Base-by-base conservation (phyloP, 2,113 vertebrate genomes). In the Marcusenius ussheri region DNA sequence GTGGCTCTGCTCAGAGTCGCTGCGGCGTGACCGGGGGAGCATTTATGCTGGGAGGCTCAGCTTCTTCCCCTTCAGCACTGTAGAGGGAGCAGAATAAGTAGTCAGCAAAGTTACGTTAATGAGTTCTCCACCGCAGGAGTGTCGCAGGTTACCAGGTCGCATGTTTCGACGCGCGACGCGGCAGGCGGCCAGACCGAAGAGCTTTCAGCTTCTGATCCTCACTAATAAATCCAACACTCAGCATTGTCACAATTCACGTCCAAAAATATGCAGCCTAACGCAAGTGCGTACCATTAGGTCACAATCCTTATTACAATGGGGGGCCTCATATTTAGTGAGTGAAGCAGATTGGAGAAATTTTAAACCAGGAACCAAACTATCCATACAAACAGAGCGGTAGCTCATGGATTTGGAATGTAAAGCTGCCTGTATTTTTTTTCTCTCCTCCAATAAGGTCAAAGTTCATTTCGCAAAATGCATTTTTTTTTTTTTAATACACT, bases 31-130 rank as follows among this genome's bases (percentile, higher is more conserved):
- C 92, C 96, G 96, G 95, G 94, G 93, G 95, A 96, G 35, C 31
- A 6, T 96, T 98, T 98, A 99, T 0, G 98, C 98, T 92, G 98
- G 98, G 94, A 99, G 97, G 95, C 98, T 99, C 94, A 99, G 96
- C 95, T 99, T 99, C 97, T 99, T 99, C 95, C 98, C 98, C 95
- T 99, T 99, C 95, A 99, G 97, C 91, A 99, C 98, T 99, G 94
- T 80, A 80, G 86, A 19, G 87, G 31, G 91, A 87, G 90, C 2
- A 90, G 35, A 56, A 90, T 42, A 42, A 42, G 39, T 42, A 39
- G 56, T 66, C 53, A 88, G 87, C 46, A 27, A 3, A 27, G 83
- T 86, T 4, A 27, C 31, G 0, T 10, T 10, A n/a, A n/a, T 1
- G 6, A 27, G 58, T 9, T 56, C 53, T 24, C 53, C 53, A 6